These are phyloP conservation scores for Halictus ligatus DNA, from an alignment of 2,888 invertebrate genomes.

Conservation along the genomic window DNA sequence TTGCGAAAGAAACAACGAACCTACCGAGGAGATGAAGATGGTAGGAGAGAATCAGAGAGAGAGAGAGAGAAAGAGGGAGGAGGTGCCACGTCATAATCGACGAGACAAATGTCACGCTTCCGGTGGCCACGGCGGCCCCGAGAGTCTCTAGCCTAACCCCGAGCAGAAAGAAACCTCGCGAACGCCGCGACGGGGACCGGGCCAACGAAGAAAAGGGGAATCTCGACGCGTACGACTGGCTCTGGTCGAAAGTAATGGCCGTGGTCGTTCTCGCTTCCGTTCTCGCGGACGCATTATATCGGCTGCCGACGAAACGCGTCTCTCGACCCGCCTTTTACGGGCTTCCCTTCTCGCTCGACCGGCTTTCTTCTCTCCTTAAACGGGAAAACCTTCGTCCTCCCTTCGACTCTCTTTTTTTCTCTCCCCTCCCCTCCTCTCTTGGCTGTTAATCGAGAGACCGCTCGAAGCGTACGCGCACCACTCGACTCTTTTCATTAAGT, in stretches of 20 bases:
- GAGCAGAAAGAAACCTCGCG: conserved; percentile 51
- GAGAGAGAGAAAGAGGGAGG: conserved; percentile 1
- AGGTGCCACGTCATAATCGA: conserved; percentile 59
- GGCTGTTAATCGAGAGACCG: background rate
- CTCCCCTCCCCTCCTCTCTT: too few relatives aligned
- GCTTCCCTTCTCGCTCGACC: conserved; percentile 45
- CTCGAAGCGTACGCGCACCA: conserved; percentile 9
- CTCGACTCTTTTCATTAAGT: conserved; percentile 37
- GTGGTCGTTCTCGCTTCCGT: conserved; percentile 52
- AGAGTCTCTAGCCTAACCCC: conserved; percentile 16
- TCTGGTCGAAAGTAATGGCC: conserved; percentile 55
- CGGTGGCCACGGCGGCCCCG: conserved; percentile 43
- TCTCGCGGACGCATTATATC: conserved; percentile 48
- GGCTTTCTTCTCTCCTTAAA: conserved; percentile 56
- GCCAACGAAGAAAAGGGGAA: conserved; percentile 4
- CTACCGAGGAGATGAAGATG: background rate
- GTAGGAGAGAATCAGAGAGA: background rate
- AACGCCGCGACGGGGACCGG: background rate
- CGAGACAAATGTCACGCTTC: conserved; percentile 65
- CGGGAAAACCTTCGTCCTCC: conserved; percentile 37
- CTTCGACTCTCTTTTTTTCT: conserved; percentile 18
- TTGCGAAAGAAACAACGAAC: conserved; percentile 45
- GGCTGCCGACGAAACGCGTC: conserved; percentile 42
- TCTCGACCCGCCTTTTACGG: conserved; percentile 57
- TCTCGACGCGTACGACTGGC: conserved; percentile 26